phyloP scores from a whole-genome alignment of 2,888 invertebrate genomes.

The Caenorhabditis sp. region DNA sequence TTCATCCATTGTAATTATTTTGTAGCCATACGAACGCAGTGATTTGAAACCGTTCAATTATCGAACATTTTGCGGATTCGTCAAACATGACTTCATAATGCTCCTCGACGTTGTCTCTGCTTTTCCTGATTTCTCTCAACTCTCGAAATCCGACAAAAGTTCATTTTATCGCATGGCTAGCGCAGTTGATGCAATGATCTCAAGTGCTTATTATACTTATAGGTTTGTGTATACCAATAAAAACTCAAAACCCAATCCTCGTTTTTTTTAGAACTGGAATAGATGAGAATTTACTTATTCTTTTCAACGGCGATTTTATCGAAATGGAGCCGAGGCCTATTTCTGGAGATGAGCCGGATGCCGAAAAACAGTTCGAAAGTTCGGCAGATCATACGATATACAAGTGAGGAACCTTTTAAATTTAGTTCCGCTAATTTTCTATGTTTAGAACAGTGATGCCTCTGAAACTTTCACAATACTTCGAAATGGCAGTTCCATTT shows the following conservation, averaged over 20 bases:
- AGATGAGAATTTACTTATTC: constrained; percentile 27
- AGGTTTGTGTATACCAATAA: constrained; percentile 15
- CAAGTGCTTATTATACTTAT: constrained; percentile 52
- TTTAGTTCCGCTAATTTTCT: neutral
- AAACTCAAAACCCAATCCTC: neutral
- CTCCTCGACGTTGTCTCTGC: constrained; percentile 48
- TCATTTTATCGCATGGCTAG: constrained; percentile 48
- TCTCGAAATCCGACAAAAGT: constrained; percentile 43
- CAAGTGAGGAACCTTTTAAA: constrained; percentile 30
- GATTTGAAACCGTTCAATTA: constrained; percentile 47
- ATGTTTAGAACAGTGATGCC: constrained; percentile 51
- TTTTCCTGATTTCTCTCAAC: constrained; percentile 46
- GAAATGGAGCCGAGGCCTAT: constrained; percentile 45
- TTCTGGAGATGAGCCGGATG: constrained; percentile 41
- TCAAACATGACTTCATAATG: constrained; percentile 53
- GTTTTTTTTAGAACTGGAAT: constrained; percentile 28
- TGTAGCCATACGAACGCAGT: constrained; percentile 46
- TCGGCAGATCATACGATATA: constrained; percentile 44
- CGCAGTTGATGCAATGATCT: constrained; percentile 53
- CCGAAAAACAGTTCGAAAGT: constrained; percentile 23
- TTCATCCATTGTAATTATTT: neutral
- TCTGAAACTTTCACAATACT: constrained; percentile 45
- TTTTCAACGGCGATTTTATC: constrained; percentile 49
- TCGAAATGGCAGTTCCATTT: constrained; percentile 45
- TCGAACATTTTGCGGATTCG: constrained; percentile 47